phyloP scores from a whole-genome alignment of 2,888 invertebrate species.

The Phaonia tiefii region DNA sequence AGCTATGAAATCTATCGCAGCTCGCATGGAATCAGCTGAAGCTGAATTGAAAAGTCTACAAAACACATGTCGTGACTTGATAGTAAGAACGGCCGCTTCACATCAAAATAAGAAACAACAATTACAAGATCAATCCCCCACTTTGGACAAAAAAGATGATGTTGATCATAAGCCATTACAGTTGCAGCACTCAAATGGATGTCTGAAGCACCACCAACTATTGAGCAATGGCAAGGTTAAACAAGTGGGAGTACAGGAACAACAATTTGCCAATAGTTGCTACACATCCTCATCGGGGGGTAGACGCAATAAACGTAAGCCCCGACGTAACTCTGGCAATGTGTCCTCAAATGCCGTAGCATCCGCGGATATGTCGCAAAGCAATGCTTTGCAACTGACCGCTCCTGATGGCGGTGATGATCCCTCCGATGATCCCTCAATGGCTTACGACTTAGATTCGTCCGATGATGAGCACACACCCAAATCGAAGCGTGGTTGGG shows the following conservation, averaged over 20 bases:
- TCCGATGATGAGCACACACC: constrained; percentile 68
- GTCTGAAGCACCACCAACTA: constrained; percentile 45
- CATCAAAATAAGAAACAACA: constrained; percentile 76
- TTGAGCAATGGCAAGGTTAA: constrained; percentile 51
- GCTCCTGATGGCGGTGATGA: constrained; percentile 70
- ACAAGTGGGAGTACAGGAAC: constrained; percentile 14
- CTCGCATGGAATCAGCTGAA: constrained; percentile 86
- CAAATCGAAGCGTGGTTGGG: constrained; percentile 80
- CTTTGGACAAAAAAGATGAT: constrained; percentile 56
- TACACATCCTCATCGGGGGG: neutral
- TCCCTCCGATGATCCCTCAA: constrained; percentile 75
- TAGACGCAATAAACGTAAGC: constrained; percentile 68
- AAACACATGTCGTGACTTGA: constrained; percentile 84
- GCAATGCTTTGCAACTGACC: constrained; percentile 52
- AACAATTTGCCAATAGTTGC: constrained; percentile 53
- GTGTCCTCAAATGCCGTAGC: constrained; percentile 25
- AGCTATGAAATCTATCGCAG: constrained; percentile 84
- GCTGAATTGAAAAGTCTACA: constrained; percentile 85
- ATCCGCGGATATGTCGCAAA: constrained; percentile 41
- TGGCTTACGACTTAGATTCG: constrained; percentile 71
- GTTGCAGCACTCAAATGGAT: constrained; percentile 55
- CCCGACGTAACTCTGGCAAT: constrained; percentile 52
- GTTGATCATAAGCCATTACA: neutral
- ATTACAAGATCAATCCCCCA: constrained; percentile 60
- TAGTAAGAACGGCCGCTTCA: constrained; percentile 80